A percentile compares a stretch with the other conserved stretches of the same genome.
Conservation (phyloP, 2,888 invertebrate genomes). For the Meloe dianella region DNA sequence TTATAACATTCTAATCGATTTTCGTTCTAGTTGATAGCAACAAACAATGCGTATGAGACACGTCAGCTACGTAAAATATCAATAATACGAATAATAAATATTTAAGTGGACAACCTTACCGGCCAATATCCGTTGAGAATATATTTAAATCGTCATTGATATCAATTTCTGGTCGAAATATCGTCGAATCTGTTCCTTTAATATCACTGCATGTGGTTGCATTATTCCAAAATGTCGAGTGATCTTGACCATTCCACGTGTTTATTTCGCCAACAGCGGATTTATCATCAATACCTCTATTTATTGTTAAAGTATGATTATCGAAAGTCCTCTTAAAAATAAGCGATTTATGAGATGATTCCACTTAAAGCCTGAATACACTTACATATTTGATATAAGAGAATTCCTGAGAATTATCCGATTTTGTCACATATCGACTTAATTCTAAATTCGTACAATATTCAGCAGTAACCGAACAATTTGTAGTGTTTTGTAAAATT, state of each 20-base stretch:
- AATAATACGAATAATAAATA: no score
- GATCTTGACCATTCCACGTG: neutral
- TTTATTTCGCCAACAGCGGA: neutral
- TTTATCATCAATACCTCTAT: neutral
- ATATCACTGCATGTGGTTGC: neutral
- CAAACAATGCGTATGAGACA: no score
- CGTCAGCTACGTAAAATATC: no score
- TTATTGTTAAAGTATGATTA: neutral
- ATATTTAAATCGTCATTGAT: neutral
- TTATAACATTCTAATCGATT: no score
- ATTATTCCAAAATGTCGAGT: neutral
- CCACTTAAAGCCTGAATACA: neutral
- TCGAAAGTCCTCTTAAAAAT: neutral
- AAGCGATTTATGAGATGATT: neutral
- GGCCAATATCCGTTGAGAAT: slow-evolving; percentile 2
- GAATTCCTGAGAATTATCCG: neutral
- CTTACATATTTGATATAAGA: slow-evolving; percentile 6
- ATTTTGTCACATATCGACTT: neutral
- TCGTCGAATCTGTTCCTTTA: neutral
- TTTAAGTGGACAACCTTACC: neutral
- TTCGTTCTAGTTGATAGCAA: no score
- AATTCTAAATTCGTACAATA: neutral
- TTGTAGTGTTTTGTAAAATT: neutral
- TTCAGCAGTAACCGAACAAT: neutral
- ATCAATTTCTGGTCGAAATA: neutral